These are phyloP conservation scores for Latheticus oryzae DNA, from an alignment of 2,888 invertebrate species.

Conservation along the genomic window DNA sequence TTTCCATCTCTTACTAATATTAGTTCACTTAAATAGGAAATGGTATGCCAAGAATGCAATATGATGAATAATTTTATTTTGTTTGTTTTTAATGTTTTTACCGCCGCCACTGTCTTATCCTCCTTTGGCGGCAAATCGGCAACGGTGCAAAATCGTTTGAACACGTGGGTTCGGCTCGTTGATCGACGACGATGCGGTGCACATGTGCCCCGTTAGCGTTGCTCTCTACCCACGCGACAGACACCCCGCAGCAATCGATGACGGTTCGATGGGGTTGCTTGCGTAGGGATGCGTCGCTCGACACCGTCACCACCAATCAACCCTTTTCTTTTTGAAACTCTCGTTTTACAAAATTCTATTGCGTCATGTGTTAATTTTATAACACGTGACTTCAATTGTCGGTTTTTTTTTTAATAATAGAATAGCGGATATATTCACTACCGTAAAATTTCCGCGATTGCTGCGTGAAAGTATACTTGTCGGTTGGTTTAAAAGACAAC, in stretches of 20 bases:
- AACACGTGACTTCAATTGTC: conserved; percentile 5
- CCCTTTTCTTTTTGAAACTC: conserved; percentile 2
- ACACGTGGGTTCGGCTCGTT: conserved; percentile 37
- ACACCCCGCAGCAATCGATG: conserved; percentile 32
- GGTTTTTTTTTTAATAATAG: not conserved
- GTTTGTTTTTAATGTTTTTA: no score
- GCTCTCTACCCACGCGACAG: conserved; percentile 22
- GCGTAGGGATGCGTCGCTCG: conserved; percentile 21
- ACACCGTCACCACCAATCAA: conserved; percentile 6
- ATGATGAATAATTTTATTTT: not conserved
- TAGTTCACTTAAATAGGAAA: not conserved
- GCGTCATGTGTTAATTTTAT: conserved; percentile 9
- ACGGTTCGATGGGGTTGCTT: conserved; percentile 10
- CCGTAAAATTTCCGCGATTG: conserved; percentile 13
- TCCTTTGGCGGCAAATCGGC: conserved; percentile 7
- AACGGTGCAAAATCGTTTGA: conserved; percentile 20
- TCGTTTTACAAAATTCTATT: no score
- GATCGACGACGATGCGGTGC: conserved; percentile 37
- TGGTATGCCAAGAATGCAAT: not conserved
- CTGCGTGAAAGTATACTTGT: not conserved
- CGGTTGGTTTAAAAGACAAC: no score
- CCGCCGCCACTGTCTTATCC: conserved; percentile 15
- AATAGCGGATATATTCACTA: conserved; percentile 1
- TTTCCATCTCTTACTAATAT: no score
- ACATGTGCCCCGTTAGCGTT: conserved; percentile 36